A percentile compares a stretch with the other conserved stretches of the same genome.
These are phyloP conservation scores for Drosophila neutralis DNA, from an alignment of 2,888 invertebrate species.

Conservation along the genomic window DNA sequence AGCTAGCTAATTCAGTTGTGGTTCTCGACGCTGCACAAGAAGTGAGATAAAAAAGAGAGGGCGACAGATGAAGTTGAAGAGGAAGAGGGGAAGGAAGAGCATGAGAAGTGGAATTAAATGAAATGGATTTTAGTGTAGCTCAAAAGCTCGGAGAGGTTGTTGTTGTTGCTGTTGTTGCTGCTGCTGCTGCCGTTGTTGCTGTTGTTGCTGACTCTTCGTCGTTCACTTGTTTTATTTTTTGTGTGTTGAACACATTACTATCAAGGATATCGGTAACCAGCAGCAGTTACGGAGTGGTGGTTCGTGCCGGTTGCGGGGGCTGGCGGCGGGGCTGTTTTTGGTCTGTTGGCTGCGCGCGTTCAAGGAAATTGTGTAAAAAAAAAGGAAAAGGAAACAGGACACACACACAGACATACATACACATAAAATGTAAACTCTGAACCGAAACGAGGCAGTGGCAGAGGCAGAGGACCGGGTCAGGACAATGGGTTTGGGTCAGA, in stretches of 20 bases:
- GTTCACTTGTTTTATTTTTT: constrained; percentile 54
- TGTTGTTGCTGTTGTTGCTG: constrained; percentile 1
- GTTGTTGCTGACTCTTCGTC: constrained; percentile 3
- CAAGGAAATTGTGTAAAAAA: constrained; percentile 69
- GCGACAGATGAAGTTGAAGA: background rate
- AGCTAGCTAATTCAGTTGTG: constrained; percentile 47
- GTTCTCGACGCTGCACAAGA: constrained; percentile 27
- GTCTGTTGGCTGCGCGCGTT: constrained; percentile 54
- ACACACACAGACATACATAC: constrained; percentile 20
- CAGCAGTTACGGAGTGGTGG: constrained; percentile 5
- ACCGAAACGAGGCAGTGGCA: constrained; percentile 51
- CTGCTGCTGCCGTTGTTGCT: background rate
- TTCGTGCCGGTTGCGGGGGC: constrained; percentile 1
- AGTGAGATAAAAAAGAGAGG: background rate
- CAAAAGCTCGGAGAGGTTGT: constrained; percentile 11
- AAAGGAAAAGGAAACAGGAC: constrained; percentile 18
- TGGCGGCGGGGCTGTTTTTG: constrained; percentile 19
- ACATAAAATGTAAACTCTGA: constrained; percentile 52
- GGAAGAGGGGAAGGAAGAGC: background rate
- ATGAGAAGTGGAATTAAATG: constrained; percentile 51
- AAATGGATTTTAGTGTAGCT: constrained; percentile 48
- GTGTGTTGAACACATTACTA: constrained; percentile 60
- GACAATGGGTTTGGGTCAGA: constrained; percentile 43
- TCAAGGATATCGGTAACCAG: constrained; percentile 64
- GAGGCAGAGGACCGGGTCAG: constrained; percentile 13